phyloP scores from a whole-genome alignment of 1,140 invertebrate genomes.

The Whitmania pigra region DNA sequence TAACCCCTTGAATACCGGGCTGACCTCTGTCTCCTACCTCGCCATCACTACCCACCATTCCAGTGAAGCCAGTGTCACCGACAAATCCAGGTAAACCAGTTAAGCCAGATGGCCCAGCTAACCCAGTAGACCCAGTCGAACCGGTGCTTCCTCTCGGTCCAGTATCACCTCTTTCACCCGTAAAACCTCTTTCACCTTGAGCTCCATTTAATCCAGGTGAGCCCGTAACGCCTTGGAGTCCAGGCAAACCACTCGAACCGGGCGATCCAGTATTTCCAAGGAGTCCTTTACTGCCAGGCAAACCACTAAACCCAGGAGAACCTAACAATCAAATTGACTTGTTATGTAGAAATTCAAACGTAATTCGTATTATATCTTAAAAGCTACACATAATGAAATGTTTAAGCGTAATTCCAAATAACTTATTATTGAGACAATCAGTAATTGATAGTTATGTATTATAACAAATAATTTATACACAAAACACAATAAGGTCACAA shows the following conservation, averaged over 20 bases:
- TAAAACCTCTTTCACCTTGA: neutral
- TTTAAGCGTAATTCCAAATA: neutral
- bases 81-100: conserved; percentile 10
- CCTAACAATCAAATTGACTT: neutral
- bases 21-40: conserved; percentile 12
- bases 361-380: neutral
- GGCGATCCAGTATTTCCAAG: neutral
- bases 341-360: too few species aligned
- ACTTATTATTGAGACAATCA: neutral
- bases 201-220: neutral
- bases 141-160: conserved; percentile 8
- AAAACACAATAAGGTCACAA: neutral
- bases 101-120: neutral
- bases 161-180: neutral
- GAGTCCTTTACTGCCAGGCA: neutral
- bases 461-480: neutral
- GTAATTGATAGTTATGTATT: neutral
- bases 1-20: conserved; percentile 6
- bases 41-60: conserved; percentile 4
- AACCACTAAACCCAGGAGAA: neutral
- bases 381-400: neutral
- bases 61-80: conserved; percentile 16
- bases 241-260: conserved; percentile 5
- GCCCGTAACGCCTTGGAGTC: neutral
- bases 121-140: conserved; percentile 4